Percentiles rank a stretch among this genome's conserved stretches.
Evolutionary conservation across 2,797 vertebrate species (phyloP).

Genomic region (Coreius guichenoti): DNA sequence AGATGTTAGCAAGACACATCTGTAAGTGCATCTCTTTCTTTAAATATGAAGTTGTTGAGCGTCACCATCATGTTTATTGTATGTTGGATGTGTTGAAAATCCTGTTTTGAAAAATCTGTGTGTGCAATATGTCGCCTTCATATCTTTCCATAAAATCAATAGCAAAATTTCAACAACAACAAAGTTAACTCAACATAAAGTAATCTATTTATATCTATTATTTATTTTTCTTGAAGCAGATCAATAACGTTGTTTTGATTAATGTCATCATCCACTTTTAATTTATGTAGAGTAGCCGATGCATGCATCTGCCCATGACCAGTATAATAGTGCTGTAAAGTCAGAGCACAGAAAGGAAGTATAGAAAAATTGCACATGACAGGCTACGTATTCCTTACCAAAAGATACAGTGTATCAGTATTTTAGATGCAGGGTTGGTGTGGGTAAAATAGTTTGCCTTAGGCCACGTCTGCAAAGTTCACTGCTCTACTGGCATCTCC

Average conservation of each 20-base stretch:
- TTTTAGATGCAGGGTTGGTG: constrained; percentile 30
- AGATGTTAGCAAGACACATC: not conserved
- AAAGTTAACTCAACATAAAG: not conserved
- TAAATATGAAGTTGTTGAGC: not conserved
- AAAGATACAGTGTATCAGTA: constrained; percentile 32
- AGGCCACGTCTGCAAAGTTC: constrained; percentile 23
- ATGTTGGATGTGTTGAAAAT: constrained; percentile 16
- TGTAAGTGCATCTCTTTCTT: not conserved
- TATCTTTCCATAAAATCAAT: not conserved
- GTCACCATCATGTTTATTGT: not conserved
- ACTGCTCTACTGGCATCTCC: constrained; percentile 43
- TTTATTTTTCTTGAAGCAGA: constrained; percentile 26
- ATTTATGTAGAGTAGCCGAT: constrained; percentile 35
- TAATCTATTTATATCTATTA: not conserved
- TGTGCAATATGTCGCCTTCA: not conserved
- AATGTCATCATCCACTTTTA: constrained; percentile 8
- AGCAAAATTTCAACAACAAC: not conserved
- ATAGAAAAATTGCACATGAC: constrained; percentile 26
- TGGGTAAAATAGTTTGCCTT: constrained; percentile 61
- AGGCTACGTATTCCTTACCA: not conserved
- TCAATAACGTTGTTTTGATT: constrained; percentile 48
- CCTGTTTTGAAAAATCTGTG: not conserved
- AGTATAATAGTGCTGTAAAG: not conserved
- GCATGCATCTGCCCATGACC: constrained; percentile 42
- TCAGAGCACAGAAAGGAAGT: constrained; percentile 12